Evolutionary conservation across 2,113 vertebrate genomes (phyloP).

Genomic region (Cebidichthys violaceus): DNA sequence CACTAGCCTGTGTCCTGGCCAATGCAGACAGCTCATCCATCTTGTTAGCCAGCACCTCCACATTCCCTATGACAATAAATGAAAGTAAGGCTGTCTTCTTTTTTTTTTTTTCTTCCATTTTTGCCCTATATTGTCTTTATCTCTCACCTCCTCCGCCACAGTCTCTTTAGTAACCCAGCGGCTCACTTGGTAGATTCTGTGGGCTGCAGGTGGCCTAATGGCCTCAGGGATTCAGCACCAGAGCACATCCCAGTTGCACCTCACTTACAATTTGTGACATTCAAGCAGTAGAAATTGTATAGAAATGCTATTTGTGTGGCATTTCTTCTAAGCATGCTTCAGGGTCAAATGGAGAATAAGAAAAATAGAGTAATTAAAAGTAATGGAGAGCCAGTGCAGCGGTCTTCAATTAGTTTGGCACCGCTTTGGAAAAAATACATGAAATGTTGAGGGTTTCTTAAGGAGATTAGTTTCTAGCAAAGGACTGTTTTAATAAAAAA

Average conservation of each 20-base stretch:
- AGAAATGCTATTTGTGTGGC: neutral
- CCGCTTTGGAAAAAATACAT: constrained; percentile 10
- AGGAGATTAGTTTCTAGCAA: constrained; percentile 35
- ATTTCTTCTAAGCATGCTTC: constrained; percentile 3
- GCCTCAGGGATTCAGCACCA: constrained; percentile 18
- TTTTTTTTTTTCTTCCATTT: constrained; percentile 17
- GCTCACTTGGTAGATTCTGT: constrained; percentile 20
- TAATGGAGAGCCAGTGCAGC: constrained; percentile 18
- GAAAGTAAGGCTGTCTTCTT: constrained; percentile 30
- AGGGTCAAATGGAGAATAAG: constrained; percentile 26
- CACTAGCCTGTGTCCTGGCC: constrained; percentile 43
- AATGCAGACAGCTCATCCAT: constrained; percentile 71
- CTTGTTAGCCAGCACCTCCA: constrained; percentile 58
- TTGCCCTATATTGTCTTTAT: constrained; percentile 44
- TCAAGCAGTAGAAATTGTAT: neutral
- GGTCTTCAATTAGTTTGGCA: constrained; percentile 41
- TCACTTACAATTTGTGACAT: neutral
- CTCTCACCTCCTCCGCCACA: constrained; percentile 11
- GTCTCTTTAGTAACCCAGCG: constrained; percentile 23
- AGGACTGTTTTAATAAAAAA: constrained; percentile 8
- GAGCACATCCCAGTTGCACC: constrained; percentile 3
- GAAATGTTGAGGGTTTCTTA: constrained; percentile 34
- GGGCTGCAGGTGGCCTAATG: constrained; percentile 19
- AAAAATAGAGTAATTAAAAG: constrained; percentile 37
- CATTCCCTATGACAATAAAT: constrained; percentile 48